Evolutionary conservation across 2,888 invertebrate genomes (phyloP), one percentile per base, ranked within the genome.

Genomic region (Apotomis capreana): DNA sequence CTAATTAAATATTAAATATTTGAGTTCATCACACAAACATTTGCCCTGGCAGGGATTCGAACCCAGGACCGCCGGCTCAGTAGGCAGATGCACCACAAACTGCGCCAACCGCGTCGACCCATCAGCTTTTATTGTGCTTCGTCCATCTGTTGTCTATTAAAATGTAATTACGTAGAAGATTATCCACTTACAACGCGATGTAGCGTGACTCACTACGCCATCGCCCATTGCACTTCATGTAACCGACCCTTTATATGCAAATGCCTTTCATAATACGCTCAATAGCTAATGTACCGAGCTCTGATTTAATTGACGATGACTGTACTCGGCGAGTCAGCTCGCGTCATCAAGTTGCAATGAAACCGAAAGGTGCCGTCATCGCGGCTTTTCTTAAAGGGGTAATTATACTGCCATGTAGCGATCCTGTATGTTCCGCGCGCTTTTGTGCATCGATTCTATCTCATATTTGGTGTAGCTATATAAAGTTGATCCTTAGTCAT

Each of bases 301-400:
- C 44, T 10, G 51, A 63, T 64, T 55, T 64, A 55, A 64, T 64
- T 64, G 64, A 46, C 64, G 54, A 64, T 64, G 55, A 64, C 55
- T 64, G 10, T 52, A 9, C 63, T 10, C 4, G 12, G 55, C 54
- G 1, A 64, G 55, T 64, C 55, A 64, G 44, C 26, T 13, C 13
- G 54, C 64, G 64, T 64, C 64, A 64, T 64, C 44, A 40, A 44
- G 64, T 44, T 55, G 44, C 13, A 64, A 44, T 55, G 64, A 64
- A 64, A 64, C 55, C 12, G 64, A 55, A 26, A 64, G 64, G 57
- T 44, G 8, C 57, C 26, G 57, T 57, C 62, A 15, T 15, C 49
- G 15, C 40, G 54, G 26, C 40, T 64, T 15, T 64, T 26, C 64
- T 46, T 26, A 4, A 4, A 64, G 55, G 26, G 36, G 55, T 46